Evolutionary conservation across 2,888 invertebrate species (phyloP).

Genomic region (Scaptomyza polygonia): DNA sequence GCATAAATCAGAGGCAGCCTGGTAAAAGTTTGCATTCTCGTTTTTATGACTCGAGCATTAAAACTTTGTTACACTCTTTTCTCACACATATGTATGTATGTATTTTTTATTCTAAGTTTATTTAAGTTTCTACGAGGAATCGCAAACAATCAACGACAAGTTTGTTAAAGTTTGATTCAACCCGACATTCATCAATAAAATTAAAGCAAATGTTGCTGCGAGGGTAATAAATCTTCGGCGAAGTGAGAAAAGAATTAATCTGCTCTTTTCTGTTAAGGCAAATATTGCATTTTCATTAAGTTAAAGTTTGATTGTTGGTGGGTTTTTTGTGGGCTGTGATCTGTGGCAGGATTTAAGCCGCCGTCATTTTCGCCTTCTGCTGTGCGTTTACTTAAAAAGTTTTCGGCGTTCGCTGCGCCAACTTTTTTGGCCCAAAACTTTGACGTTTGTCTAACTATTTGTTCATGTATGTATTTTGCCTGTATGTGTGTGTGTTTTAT

Average conservation of each 20-base stretch:
- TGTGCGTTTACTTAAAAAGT: slow-evolving; percentile 53
- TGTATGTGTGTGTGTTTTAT: slow-evolving; percentile 15
- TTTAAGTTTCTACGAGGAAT: background rate
- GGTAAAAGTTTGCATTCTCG: slow-evolving; percentile 11
- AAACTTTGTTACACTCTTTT: background rate
- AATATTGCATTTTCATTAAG: slow-evolving; percentile 66
- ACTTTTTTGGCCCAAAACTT: slow-evolving; percentile 52
- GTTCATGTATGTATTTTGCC: slow-evolving; percentile 16
- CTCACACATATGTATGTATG: too few relatives aligned
- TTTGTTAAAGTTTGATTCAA: background rate
- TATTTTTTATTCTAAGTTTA: too few relatives aligned
- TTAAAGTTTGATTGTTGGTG: slow-evolving; percentile 62
- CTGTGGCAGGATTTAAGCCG: slow-evolving; percentile 32
- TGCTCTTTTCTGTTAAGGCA: slow-evolving; percentile 33
- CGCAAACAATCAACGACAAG: background rate
- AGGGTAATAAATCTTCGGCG: slow-evolving; percentile 23
- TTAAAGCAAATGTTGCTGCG: background rate
- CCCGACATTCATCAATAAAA: background rate
- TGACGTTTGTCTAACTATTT: slow-evolving; percentile 42
- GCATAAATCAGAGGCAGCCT: slow-evolving; percentile 44
- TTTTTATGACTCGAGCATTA: background rate
- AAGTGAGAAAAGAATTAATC: slow-evolving; percentile 4
- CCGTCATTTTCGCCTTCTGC: slow-evolving; percentile 18
- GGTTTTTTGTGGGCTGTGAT: slow-evolving; percentile 51
- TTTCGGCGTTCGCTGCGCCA: slow-evolving; percentile 41